Evolutionary conservation across 2,797 vertebrate genomes (phyloP).

Genomic region (Zalophus californianus): DNA sequence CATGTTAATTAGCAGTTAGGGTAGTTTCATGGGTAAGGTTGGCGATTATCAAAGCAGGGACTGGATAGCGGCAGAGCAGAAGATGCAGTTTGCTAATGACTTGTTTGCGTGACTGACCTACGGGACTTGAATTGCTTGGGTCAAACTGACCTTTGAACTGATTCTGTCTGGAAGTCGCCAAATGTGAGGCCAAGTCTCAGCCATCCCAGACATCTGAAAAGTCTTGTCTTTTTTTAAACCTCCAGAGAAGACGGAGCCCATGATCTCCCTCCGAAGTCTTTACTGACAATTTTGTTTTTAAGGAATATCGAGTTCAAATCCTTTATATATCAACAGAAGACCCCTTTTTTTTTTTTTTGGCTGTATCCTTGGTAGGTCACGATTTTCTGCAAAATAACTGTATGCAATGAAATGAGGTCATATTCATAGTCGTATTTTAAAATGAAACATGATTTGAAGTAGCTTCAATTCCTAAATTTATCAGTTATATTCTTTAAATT

Average conservation of each 20-base stretch:
- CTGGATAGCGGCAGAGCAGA: background rate
- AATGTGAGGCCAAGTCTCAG: slow-evolving; percentile 29
- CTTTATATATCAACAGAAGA: background rate
- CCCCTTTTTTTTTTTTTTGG: background rate
- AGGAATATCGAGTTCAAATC: background rate
- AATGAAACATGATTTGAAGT: background rate
- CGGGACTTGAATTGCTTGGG: background rate
- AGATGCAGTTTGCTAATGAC: background rate
- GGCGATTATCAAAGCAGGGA: background rate
- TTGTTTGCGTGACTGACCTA: slow-evolving; percentile 1
- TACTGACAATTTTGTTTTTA: background rate
- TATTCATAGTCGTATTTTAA: background rate
- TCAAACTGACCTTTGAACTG: slow-evolving; percentile 61
- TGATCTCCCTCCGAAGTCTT: slow-evolving; percentile 39
- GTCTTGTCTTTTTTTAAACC: slow-evolving; percentile 43
- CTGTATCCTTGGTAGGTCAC: background rate
- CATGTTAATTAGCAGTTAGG: slow-evolving; percentile 49
- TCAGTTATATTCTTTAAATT: slow-evolving; percentile 36
- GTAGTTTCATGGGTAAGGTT: slow-evolving; percentile 47
- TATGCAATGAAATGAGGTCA: background rate
- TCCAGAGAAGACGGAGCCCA: background rate
- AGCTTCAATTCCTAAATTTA: background rate
- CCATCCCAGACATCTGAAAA: background rate
- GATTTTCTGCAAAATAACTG: slow-evolving; percentile 11
- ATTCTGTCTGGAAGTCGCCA: slow-evolving; percentile 4